phyloP scores from a whole-genome alignment of 2,888 invertebrate species.

The Metallyticus violacea region DNA sequence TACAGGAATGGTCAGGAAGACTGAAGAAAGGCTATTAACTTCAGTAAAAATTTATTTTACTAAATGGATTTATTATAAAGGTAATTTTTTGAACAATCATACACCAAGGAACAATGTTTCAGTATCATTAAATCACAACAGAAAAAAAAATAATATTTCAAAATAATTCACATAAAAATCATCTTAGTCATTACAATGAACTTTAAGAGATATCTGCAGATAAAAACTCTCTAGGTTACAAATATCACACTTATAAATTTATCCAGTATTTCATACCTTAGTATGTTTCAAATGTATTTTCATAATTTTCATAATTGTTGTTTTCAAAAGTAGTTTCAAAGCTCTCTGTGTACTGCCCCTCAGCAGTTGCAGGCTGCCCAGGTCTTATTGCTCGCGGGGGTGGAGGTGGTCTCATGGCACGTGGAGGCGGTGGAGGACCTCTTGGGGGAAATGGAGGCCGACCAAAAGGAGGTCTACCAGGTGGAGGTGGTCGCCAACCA shows the following conservation, averaged over 20 bases:
- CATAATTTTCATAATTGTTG: conserved; percentile 27
- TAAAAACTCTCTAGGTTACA: neutral
- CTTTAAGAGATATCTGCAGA: neutral
- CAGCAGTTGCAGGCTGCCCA: neutral
- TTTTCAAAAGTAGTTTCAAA: conserved; percentile 14
- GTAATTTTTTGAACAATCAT: too few species aligned
- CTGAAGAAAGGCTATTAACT: too few species aligned
- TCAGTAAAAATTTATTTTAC: too few species aligned
- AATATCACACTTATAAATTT: too few species aligned
- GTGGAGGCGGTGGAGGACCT: conserved; percentile 70
- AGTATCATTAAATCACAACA: too few species aligned
- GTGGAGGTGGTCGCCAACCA: conserved; percentile 29
- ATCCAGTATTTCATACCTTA: too few species aligned
- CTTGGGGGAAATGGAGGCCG: conserved; percentile 63
- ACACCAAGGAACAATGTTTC: too few species aligned
- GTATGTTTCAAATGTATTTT: conserved; percentile 25
- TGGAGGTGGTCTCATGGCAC: conserved; percentile 40
- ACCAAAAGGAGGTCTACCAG: conserved; percentile 52
- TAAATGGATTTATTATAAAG: too few species aligned
- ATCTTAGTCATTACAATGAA: neutral
- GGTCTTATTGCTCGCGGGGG: conserved; percentile 30
- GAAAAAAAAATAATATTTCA: too few species aligned
- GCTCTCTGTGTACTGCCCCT: conserved; percentile 30
- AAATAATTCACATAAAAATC: too few species aligned
- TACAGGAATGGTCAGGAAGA: too few species aligned